These are phyloP conservation scores for Ammospiza caudacuta DNA, from an alignment of 2,113 vertebrate genomes.

Conservation along the genomic window DNA sequence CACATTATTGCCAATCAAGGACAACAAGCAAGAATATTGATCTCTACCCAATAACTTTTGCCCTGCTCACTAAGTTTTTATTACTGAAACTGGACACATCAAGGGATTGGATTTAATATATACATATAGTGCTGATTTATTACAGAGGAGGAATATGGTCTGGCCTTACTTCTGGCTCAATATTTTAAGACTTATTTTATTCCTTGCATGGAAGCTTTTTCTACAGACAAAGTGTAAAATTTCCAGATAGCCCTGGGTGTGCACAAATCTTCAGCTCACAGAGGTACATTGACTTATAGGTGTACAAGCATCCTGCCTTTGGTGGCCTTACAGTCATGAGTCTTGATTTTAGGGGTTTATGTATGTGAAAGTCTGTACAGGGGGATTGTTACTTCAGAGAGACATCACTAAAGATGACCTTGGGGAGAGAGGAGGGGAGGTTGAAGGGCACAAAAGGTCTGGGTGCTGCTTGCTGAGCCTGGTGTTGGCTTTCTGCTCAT, in stretches of 20 bases:
- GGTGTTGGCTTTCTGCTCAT: not conserved
- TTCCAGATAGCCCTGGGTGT: not conserved
- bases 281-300: not conserved
- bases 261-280: not conserved
- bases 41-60: not conserved
- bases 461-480: not conserved
- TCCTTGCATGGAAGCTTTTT: conserved; percentile 19
- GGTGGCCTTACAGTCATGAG: not conserved
- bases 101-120: conserved; percentile 49
- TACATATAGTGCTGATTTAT: conserved; percentile 45
- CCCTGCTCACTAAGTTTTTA: conserved; percentile 43
- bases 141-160: conserved; percentile 22
- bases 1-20: conserved; percentile 23
- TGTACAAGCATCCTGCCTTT: not conserved
- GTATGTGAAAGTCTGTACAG: not conserved
- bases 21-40: conserved; percentile 25
- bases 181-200: conserved; percentile 41
- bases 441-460: not conserved
- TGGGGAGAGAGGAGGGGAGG: not conserved
- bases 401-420: not conserved
- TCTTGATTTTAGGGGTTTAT: not conserved
- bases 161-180: conserved; percentile 43
- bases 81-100: conserved; percentile 51
- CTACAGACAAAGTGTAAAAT: not conserved
- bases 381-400: not conserved